A percentile compares a stretch with the other conserved stretches of the same genome.
Evolutionary conservation across 2,888 invertebrate genomes (phyloP).

Genomic region (Phania funesta): DNA sequence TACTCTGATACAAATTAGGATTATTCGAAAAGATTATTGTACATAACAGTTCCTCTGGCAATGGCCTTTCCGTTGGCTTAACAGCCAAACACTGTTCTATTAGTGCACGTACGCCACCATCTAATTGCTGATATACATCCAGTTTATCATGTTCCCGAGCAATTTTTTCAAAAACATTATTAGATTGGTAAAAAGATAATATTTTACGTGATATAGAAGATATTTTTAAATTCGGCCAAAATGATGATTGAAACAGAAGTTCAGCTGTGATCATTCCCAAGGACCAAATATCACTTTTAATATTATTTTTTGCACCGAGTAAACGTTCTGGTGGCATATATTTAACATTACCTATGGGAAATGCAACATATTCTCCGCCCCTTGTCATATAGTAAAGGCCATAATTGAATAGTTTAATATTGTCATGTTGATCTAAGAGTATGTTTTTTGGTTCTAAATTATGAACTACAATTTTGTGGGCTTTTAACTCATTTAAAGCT

Average conservation of each 20-base stretch:
- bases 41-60: conserved; percentile 83
- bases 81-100: conserved; percentile 88
- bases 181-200: conserved; percentile 81
- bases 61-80: conserved; percentile 83
- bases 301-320: conserved; percentile 84
- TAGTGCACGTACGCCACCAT: conserved; percentile 80
- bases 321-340: conserved; percentile 92
- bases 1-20: conserved; percentile 74
- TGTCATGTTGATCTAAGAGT: conserved; percentile 85
- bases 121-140: conserved; percentile 72
- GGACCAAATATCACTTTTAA: conserved; percentile 95
- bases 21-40: conserved; percentile 82
- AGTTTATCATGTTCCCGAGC: conserved; percentile 88
- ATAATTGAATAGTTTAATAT: conserved; percentile 94
- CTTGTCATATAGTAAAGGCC: conserved; percentile 96
- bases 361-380: conserved; percentile 91
- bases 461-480: conserved; percentile 87
- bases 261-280: conserved; percentile 94
- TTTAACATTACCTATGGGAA: conserved; percentile 90
- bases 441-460: conserved; percentile 92
- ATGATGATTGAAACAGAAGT: conserved; percentile 84
- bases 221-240: conserved; percentile 89
- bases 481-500: conserved; percentile 87
- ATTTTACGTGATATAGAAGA: conserved; percentile 87
- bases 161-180: conserved; percentile 85